Evolutionary conservation across 2,113 vertebrate species (phyloP).

Genomic region (Dromas ardeola): DNA sequence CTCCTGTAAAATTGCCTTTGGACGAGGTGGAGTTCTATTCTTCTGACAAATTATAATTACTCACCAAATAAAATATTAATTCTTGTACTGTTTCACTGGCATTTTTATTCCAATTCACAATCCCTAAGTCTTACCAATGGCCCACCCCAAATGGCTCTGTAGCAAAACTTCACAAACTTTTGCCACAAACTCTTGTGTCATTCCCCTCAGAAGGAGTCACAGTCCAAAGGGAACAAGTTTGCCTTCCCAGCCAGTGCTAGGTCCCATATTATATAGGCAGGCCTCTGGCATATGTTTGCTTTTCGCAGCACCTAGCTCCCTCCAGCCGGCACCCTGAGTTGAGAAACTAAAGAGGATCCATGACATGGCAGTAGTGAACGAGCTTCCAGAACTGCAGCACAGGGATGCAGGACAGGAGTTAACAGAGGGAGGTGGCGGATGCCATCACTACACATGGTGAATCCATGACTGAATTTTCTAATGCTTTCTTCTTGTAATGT

Average conservation of each 20-base stretch:
- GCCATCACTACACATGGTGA: not conserved
- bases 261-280: not conserved
- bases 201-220: not conserved
- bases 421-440: not conserved
- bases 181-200: not conserved
- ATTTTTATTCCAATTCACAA: not conserved
- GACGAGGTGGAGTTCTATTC: rapidly evolving
- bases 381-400: not conserved
- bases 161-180: not conserved
- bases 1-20: not conserved
- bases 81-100: not conserved
- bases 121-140: not conserved
- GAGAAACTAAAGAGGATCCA: not conserved
- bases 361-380: not conserved
- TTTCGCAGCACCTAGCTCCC: not conserved
- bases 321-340: not conserved
- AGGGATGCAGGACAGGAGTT: not conserved
- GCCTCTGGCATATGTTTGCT: not conserved
- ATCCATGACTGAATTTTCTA: not conserved
- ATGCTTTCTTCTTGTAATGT: not conserved
- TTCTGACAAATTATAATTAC: not conserved
- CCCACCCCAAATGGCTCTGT: not conserved
- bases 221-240: not conserved
- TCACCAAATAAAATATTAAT: not conserved
- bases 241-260: not conserved